Evolutionary conservation across 23 tunicate genomes (phyloP), one percentile per base, ranked within the genome.

Genomic region (Botrylloides violaceus): DNA sequence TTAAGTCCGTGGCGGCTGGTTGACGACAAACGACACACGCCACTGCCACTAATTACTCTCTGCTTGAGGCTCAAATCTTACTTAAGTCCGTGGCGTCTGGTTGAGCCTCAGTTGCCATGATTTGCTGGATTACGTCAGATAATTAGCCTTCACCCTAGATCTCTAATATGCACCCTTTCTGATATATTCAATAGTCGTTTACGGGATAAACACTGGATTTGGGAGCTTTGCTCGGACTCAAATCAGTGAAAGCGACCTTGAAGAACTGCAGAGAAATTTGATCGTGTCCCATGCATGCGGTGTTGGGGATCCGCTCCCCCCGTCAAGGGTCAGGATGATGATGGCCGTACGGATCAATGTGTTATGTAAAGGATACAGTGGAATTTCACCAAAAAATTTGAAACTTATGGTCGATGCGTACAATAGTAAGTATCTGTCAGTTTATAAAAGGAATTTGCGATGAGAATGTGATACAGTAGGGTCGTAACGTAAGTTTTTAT

Each of bases 211-310:
- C 15, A 93, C 98, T 30, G 98, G 98, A 6, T 86, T 93, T 62
- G 92, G 94, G 12, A 81, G 81, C 34, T 85, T 93, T 73, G 94
- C 94, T 7, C 73, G 71, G 2, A 86, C 75, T 19, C 77, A 61
- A 23, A 78, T 93, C 50, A 49, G 85, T 32, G 64, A 39, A 21
- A 87, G 73, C 2, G 66, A 81, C 22, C 65, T 93, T 34, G 78
- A 72, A 2, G 61, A 73, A 58, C 88, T 93, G 27, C 92, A 93
- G 34, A 65, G 47, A 25, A 93, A 93, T 53, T 57, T 93, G 50
- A 85, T 93, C 39, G 83, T 74, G 50, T 93, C 98, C 33, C 98
- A 93, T 58, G 77, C 86, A 29, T 93, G 77, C 58, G 98, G 98
- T 26, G 94, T 85, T 19, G 98, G 98, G 1, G 50, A 66, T 33